Evolutionary conservation across 2,113 vertebrate species (phyloP).

Genomic region (Festucalex cinctus): DNA sequence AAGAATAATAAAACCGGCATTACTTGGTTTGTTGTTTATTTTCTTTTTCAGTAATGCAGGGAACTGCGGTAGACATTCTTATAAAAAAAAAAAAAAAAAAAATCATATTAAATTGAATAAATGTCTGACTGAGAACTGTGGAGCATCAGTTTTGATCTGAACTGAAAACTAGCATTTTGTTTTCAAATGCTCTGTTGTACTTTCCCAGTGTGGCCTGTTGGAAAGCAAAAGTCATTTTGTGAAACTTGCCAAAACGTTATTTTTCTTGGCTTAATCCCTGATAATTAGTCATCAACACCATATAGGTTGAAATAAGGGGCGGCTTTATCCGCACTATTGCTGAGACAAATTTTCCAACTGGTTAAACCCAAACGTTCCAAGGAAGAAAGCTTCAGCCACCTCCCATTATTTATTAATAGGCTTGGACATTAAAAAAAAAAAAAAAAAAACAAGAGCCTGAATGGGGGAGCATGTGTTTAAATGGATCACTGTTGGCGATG

Average conservation of each 20-base stretch:
- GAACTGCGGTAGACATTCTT: not conserved
- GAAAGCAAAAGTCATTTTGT: not conserved
- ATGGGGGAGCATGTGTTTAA: conserved; percentile 22
- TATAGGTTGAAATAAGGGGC: not conserved
- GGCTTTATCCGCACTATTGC: not conserved
- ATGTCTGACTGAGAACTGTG: not conserved
- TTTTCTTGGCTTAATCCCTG: not conserved
- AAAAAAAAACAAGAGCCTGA: not conserved
- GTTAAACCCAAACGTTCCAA: not conserved
- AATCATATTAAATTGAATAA: not conserved
- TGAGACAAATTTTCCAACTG: not conserved
- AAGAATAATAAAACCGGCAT: not conserved
- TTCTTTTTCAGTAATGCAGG: not conserved
- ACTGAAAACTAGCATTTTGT: not conserved
- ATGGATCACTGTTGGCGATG: conserved; percentile 30
- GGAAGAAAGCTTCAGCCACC: not conserved
- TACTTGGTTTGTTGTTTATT: not conserved
- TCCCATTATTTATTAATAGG: conserved; percentile 6
- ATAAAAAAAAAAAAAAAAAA: not conserved
- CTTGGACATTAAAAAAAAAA: not conserved
- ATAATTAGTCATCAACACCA: not conserved
- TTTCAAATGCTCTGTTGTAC: not conserved
- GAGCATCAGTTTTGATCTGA: not conserved
- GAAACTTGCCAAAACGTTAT: not conserved
- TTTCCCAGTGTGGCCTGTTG: not conserved